These are phyloP conservation scores for Micromussa lordhowensis DNA, from an alignment of 92 coral and sea anemone species.

Conservation along the genomic window DNA sequence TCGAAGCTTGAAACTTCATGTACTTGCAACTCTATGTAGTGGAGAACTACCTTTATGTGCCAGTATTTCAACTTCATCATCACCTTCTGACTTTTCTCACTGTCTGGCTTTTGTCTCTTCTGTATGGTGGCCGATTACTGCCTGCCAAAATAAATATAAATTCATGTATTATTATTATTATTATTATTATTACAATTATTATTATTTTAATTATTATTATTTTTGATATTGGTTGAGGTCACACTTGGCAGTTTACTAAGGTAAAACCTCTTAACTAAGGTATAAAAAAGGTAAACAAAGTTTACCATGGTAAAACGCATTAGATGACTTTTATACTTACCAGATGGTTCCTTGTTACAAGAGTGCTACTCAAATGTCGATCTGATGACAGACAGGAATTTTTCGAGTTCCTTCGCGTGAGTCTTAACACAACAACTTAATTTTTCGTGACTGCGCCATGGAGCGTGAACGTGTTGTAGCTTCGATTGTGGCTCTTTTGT, in stretches of 20 bases:
- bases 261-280: conserved; percentile 17
- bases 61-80: background rate
- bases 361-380: conserved; percentile 17
- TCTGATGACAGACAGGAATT: conserved; percentile 14
- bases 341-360: conserved; percentile 15
- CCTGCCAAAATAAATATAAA: too few relatives aligned
- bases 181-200: too few relatives aligned
- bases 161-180: too few relatives aligned
- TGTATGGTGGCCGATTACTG: too few relatives aligned
- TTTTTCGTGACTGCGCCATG: conserved; percentile 22
- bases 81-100: conserved; percentile 8
- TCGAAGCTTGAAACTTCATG: background rate
- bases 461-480: conserved; percentile 13
- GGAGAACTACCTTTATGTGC: conserved; percentile 4
- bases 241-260: conserved; percentile 5
- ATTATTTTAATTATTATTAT: too few relatives aligned
- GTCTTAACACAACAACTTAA: background rate
- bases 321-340: conserved; percentile 2
- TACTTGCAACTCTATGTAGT: conserved; percentile 2
- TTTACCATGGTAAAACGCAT: conserved; percentile 5
- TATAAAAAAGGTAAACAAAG: background rate
- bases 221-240: too few relatives aligned
- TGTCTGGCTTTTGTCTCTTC: too few relatives aligned
- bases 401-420: background rate
- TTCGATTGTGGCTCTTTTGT: conserved; percentile 20